A percentile compares a stretch with the other conserved stretches of the same genome.
phyloP scores from a whole-genome alignment of 2,113 vertebrate species.

The Limanda limanda region DNA sequence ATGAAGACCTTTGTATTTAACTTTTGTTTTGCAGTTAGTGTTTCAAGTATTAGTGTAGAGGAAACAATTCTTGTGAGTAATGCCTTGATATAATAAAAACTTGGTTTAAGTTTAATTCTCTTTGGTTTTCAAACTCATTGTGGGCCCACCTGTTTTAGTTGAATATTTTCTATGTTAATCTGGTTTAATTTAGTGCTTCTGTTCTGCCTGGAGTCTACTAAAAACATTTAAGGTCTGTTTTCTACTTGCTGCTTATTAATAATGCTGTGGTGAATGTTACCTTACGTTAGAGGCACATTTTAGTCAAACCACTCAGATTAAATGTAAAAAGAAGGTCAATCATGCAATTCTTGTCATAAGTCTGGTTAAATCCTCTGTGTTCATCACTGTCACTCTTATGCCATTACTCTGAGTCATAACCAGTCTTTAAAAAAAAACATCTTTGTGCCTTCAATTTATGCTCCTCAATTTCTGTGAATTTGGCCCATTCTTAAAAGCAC shows the following conservation, averaged over 20 bases:
- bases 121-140: constrained; percentile 38
- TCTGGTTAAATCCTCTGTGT: neutral
- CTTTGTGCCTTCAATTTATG: constrained; percentile 66
- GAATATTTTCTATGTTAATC: neutral
- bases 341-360: neutral
- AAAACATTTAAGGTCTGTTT: neutral
- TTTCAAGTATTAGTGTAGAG: constrained; percentile 55
- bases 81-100: constrained; percentile 38
- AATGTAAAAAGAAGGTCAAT: no score
- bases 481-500: neutral
- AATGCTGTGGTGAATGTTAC: neutral
- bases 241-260: neutral
- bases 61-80: constrained; percentile 33
- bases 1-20: constrained; percentile 62
- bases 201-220: neutral
- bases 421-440: neutral
- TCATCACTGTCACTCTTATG: neutral
- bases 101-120: constrained; percentile 43
- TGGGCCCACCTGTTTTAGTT: neutral
- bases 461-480: constrained; percentile 32
- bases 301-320: neutral
- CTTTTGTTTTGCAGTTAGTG: constrained; percentile 27
- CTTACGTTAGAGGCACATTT: neutral
- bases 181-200: neutral
- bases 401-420: neutral